Conservation (phyloP, 2,113 vertebrate species). For the Microcebus tavaratra region DNA sequence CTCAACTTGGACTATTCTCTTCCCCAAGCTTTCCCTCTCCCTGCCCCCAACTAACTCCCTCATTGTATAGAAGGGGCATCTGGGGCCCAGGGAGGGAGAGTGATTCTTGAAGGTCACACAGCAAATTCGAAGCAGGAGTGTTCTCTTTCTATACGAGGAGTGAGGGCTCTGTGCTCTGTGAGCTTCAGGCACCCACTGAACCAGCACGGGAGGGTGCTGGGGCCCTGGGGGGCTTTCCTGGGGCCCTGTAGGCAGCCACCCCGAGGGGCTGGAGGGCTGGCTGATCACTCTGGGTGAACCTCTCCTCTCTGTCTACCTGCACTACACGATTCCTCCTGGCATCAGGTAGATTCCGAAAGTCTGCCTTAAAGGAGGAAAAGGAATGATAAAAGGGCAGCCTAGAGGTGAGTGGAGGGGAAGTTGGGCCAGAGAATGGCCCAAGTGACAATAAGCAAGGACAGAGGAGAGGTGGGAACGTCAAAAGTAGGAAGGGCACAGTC, state of each 20-base stretch:
- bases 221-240: background rate
- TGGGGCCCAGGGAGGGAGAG: background rate
- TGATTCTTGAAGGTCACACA: background rate
- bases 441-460: background rate
- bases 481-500: background rate
- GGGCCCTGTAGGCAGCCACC: background rate
- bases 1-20: background rate
- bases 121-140: background rate
- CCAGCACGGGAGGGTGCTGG: fast-evolving
- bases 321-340: background rate
- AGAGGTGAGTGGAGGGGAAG: background rate
- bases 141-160: background rate
- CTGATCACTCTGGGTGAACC: background rate
- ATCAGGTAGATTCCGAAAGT: background rate
- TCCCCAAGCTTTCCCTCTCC: too few species aligned
- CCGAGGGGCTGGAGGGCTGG: background rate
- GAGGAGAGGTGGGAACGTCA: background rate
- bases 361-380: background rate
- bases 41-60: background rate
- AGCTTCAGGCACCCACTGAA: background rate
- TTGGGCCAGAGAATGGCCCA: background rate
- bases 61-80: background rate
- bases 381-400: background rate
- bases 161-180: background rate
- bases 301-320: background rate